Evolutionary conservation across 2,888 invertebrate species (phyloP).

Genomic region (Linyphia triangularis): DNA sequence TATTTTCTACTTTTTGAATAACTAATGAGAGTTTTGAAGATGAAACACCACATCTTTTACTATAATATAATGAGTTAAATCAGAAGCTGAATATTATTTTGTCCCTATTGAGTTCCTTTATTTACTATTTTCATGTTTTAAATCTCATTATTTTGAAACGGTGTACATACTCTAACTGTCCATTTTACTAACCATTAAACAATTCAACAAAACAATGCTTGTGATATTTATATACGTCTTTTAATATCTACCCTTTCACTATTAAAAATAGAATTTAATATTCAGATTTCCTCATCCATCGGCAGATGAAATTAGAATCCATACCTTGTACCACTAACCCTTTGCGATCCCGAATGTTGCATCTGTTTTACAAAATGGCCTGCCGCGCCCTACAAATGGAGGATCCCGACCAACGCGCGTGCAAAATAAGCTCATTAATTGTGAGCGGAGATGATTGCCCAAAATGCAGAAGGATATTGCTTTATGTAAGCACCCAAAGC

Average conservation of each 20-base stretch:
- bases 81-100: too few relatives aligned
- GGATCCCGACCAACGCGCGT: not conserved
- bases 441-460: slow-evolving; percentile 61
- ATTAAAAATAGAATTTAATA: slow-evolving; percentile 20
- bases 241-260: slow-evolving; percentile 12
- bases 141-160: too few relatives aligned
- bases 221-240: too few relatives aligned
- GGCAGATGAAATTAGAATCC: slow-evolving; percentile 3
- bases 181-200: too few relatives aligned
- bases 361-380: slow-evolving; percentile 47
- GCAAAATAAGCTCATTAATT: slow-evolving; percentile 53
- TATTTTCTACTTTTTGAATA: too few relatives aligned
- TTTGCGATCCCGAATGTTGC: slow-evolving; percentile 10
- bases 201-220: too few relatives aligned
- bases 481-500: slow-evolving; percentile 42
- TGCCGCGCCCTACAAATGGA: slow-evolving; percentile 19
- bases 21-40: too few relatives aligned
- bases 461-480: slow-evolving; percentile 67
- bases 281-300: not conserved
- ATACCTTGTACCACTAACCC: slow-evolving; percentile 63
- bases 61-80: too few relatives aligned
- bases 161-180: too few relatives aligned
- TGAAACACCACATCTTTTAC: too few relatives aligned
- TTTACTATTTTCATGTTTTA: too few relatives aligned
- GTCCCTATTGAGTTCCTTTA: too few relatives aligned